Evolutionary conservation across 2,113 vertebrate species (phyloP).

Genomic region (Myotis yumanensis): DNA sequence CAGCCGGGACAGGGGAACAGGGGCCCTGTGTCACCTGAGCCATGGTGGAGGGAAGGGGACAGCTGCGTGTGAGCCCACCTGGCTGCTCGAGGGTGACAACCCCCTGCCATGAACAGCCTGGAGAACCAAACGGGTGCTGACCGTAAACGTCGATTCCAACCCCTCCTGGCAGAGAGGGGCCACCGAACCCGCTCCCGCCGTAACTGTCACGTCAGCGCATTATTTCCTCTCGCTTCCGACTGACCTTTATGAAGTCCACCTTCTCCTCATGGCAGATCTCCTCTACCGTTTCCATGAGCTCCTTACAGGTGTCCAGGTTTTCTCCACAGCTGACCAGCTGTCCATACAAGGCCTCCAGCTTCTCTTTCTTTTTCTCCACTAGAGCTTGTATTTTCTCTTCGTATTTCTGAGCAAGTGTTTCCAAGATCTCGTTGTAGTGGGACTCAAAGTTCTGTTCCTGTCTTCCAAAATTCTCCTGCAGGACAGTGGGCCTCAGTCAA

Average conservation of each 20-base stretch:
- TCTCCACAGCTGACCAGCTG: slow-evolving; percentile 92
- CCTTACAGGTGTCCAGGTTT: slow-evolving; percentile 90
- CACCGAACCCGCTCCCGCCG: background rate
- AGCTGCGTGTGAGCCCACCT: background rate
- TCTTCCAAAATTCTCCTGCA: slow-evolving; percentile 95
- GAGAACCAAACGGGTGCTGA: background rate
- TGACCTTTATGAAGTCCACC: slow-evolving; percentile 92
- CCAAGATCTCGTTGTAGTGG: slow-evolving; percentile 92
- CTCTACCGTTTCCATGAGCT: slow-evolving; percentile 91
- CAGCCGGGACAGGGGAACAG: background rate
- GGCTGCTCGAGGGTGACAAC: accelerated
- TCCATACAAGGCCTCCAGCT: slow-evolving; percentile 91
- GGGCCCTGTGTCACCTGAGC: background rate
- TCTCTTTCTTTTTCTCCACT: slow-evolving; percentile 92
- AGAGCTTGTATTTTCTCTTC: slow-evolving; percentile 88
- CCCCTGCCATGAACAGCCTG: background rate
- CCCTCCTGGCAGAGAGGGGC: background rate
- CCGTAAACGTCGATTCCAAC: accelerated
- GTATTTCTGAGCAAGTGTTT: slow-evolving; percentile 91
- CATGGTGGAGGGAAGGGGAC: background rate
- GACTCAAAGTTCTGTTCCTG: slow-evolving; percentile 95
- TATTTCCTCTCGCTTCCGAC: background rate
- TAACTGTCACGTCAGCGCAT: background rate
- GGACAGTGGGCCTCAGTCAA: slow-evolving; percentile 15
- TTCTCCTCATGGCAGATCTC: slow-evolving; percentile 89